Evolutionary conservation across 1,140 invertebrate species (phyloP), one percentile per base, ranked within the genome.

Genomic region (Heliconius nattereri): DNA sequence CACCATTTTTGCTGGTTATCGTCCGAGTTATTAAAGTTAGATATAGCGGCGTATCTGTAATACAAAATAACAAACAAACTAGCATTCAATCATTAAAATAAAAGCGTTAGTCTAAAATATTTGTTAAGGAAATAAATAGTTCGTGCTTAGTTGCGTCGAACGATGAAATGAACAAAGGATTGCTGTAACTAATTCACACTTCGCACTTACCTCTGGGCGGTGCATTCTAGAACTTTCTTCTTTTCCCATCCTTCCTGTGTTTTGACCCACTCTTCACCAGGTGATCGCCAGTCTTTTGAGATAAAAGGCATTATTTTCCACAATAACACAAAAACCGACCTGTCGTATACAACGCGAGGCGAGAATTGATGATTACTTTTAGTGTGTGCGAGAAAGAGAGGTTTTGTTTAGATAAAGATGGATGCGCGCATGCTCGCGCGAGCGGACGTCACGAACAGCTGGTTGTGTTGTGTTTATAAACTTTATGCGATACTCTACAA

Each of bases 191-290:
- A 81, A 79, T 81, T 89, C n/a, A 60, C n/a, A 60, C 20, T 60
- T 60, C 13, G 54, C 54, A 57, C 94, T 95, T 84, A 96, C 95
- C 95, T 94, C 86, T 95, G 94, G 81, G 95, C 94, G 73, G 96
- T 96, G 89, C 97, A 98, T 40, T 98, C 97, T 66, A 98, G 95
- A 77, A 98, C 97, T 95, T 99, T 99, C 92, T 98, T 97, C 94
- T 98, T 97, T 94, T 99, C 98, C 98, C 98, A 99, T 78, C 98
- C 98, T 94, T 98, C 98, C 84, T 98, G 97, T 49, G 98, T 99
- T 95, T 99, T 99, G 23, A 99, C 98, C 99, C 99, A 99, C 89
- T 98, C 97, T 93, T 99, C 99, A 52, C 99, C 99, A 60, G 98
- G 98, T 78, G 98, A 85, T 52, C 76, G 76, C 76, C 76, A 77